These are phyloP conservation scores for Darevskia nairensis DNA, from an alignment of 2,797 vertebrate species.

Conservation along the genomic window DNA sequence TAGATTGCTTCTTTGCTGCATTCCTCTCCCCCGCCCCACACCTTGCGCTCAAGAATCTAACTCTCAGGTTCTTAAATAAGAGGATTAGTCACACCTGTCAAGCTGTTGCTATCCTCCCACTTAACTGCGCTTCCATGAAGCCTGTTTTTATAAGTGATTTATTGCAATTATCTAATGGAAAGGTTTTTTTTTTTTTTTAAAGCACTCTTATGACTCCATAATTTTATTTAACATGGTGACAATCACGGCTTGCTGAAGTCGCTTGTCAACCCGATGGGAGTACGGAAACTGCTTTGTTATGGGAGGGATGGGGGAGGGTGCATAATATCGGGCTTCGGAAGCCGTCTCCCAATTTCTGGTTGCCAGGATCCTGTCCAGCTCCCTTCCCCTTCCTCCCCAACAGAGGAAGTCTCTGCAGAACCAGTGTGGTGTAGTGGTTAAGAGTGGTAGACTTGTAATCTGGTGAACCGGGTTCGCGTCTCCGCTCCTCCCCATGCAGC, in stretches of 20 bases:
- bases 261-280: not conserved
- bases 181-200: not conserved
- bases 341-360: not conserved
- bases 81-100: conserved; percentile 79
- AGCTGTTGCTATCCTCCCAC: conserved; percentile 72
- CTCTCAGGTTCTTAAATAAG: conserved; percentile 75
- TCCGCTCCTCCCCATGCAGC: too few relatives aligned
- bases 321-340: not conserved
- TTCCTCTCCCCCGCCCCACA: conserved; percentile 44
- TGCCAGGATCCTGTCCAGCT: not conserved
- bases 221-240: conserved; percentile 44
- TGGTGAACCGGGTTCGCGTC: too few relatives aligned
- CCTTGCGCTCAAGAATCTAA: conserved; percentile 70
- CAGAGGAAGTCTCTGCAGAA: too few relatives aligned
- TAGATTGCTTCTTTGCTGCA: conserved; percentile 57
- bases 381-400: too few relatives aligned
- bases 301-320: too few relatives aligned
- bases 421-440: too few relatives aligned
- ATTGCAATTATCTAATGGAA: conserved; percentile 76
- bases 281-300: not conserved
- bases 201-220: conserved; percentile 56
- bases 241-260: not conserved
- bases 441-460: too few relatives aligned
- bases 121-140: conserved; percentile 74
- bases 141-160: conserved; percentile 81